A percentile compares a stretch with the other conserved stretches of the same genome.
Evolutionary conservation across 2,797 vertebrate species (phyloP).

Genomic region (Cheracebus regulus): DNA sequence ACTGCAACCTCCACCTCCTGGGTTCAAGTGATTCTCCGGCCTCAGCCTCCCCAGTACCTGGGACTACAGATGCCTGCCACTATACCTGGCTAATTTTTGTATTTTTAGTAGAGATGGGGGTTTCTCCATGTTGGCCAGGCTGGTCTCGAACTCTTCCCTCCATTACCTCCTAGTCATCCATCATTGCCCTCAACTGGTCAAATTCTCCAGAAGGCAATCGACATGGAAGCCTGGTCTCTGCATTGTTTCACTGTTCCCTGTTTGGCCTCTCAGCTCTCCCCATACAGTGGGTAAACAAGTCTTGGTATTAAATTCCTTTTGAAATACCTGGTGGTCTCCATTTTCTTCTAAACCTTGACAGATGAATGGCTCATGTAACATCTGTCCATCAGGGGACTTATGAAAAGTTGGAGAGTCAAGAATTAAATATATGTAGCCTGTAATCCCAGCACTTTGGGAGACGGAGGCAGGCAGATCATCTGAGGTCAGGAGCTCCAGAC

Average conservation of each 20-base stretch:
- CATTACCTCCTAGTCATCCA: too few relatives aligned
- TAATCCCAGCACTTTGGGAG: too few relatives aligned
- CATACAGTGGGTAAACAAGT: background rate
- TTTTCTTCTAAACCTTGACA: background rate
- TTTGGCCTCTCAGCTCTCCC: background rate
- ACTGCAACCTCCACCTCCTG: background rate
- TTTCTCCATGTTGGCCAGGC: background rate
- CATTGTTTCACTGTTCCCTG: background rate
- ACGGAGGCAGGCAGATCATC: too few relatives aligned
- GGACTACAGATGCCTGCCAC: background rate
- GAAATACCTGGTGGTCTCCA: background rate
- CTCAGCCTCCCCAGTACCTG: background rate
- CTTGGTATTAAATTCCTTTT: background rate
- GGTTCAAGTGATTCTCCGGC: too few relatives aligned
- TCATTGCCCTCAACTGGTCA: too few relatives aligned
- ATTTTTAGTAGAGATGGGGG: background rate
- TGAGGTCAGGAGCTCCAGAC: too few relatives aligned
- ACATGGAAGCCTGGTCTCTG: too few relatives aligned
- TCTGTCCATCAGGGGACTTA: background rate
- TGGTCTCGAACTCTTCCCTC: background rate
- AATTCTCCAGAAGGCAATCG: too few relatives aligned
- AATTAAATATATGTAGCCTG: background rate
- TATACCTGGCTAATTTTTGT: background rate
- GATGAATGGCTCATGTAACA: background rate
- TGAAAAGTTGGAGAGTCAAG: background rate